Percentiles rank a stretch among this genome's conserved stretches.
These are phyloP conservation scores for Onychomys arenicola DNA, from an alignment of 2,797 vertebrate species.

Conservation along the genomic window DNA sequence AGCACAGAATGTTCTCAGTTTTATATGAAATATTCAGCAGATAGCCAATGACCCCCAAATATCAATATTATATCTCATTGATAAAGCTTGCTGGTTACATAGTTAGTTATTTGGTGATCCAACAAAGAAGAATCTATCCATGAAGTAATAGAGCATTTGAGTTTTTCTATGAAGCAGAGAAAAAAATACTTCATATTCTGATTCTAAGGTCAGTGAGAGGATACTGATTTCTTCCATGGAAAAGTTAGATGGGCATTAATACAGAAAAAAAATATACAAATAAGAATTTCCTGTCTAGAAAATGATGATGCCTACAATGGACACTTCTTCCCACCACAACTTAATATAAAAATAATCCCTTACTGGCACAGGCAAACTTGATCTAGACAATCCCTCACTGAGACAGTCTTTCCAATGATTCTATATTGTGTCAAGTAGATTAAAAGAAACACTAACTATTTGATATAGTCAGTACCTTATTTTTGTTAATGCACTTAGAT, in stretches of 20 bases:
- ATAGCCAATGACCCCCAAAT: neutral
- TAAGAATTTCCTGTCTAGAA: neutral
- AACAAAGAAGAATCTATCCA: neutral
- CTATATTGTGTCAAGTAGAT: neutral
- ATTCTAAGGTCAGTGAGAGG: constrained; percentile 88
- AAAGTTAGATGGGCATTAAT: constrained; percentile 93
- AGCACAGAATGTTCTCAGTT: neutral
- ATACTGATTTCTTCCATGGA: constrained; percentile 92
- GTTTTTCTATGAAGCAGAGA: constrained; percentile 95
- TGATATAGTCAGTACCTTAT: neutral
- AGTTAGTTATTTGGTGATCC: constrained; percentile 8
- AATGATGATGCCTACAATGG: neutral
- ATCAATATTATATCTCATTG: constrained; percentile 13
- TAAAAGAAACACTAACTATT: neutral
- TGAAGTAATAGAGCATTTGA: constrained; percentile 71
- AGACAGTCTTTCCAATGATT: neutral
- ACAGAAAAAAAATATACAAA: constrained; percentile 80
- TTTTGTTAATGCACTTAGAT: neutral
- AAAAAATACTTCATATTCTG: constrained; percentile 90
- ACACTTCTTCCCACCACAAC: neutral
- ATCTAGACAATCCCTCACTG: neutral
- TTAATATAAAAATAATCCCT: neutral
- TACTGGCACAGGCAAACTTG: neutral
- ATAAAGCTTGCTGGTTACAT: constrained; percentile 29
- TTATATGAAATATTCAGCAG: constrained; percentile 4